Conservation (phyloP, 2,888 invertebrate species). For the Rhyacophila evoluta region DNA sequence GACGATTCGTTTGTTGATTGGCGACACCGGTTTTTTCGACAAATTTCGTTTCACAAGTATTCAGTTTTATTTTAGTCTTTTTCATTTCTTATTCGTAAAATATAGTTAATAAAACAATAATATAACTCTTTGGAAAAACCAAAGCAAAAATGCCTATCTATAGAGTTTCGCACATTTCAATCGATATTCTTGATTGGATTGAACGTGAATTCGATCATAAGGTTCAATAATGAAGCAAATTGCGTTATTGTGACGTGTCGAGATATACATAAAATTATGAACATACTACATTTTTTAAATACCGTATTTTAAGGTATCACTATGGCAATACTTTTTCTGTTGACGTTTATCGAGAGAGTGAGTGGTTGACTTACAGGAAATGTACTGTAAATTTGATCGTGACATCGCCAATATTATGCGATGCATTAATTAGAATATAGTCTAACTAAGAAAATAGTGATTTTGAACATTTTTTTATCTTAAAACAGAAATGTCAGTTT, state of each 20-base stretch:
- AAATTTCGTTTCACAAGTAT: background rate
- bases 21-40: background rate
- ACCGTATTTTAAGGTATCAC: background rate
- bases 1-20: background rate
- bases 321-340: constrained; percentile 19
- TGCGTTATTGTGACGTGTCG: constrained; percentile 22
- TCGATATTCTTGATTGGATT: constrained; percentile 18
- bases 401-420: constrained; percentile 12
- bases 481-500: constrained; percentile 57
- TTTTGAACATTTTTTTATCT: background rate
- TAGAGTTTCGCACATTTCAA: constrained; percentile 5
- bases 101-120: background rate
- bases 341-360: background rate
- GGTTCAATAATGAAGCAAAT: background rate
- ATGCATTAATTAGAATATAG: background rate
- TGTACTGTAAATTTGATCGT: background rate
- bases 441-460: background rate
- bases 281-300: background rate
- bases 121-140: background rate
- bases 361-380: background rate
- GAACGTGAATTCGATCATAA: background rate
- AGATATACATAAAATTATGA: background rate
- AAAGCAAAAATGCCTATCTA: background rate
- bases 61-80: background rate
- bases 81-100: background rate